Conservation (phyloP, 1,140 invertebrate genomes). For the Colletes gigas region DNA sequence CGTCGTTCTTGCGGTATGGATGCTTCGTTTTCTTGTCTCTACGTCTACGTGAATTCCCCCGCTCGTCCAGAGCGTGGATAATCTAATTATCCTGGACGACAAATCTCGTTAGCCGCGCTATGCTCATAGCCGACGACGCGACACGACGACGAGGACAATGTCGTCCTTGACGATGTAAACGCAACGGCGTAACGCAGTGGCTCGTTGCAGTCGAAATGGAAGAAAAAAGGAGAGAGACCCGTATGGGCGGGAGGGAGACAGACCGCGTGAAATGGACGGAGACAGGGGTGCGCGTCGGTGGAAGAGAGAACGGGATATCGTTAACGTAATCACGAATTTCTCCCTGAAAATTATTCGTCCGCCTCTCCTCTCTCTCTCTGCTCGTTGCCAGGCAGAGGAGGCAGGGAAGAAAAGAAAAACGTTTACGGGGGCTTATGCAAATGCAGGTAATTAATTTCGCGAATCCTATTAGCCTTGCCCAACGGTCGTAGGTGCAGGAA, state of each 20-base stretch:
- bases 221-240: slow-evolving; percentile 14
- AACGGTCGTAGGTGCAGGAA: slow-evolving; percentile 56
- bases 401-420: slow-evolving; percentile 64
- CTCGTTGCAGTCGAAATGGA: slow-evolving; percentile 39
- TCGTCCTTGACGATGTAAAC: slow-evolving; percentile 63
- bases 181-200: slow-evolving; percentile 60
- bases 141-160: slow-evolving; percentile 51
- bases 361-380: slow-evolving; percentile 7
- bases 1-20: slow-evolving; percentile 51
- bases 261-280: background rate
- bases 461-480: slow-evolving; percentile 72
- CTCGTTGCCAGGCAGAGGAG: slow-evolving; percentile 24
- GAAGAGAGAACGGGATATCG: slow-evolving; percentile 51
- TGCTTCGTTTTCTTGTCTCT: slow-evolving; percentile 42
- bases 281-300: background rate
- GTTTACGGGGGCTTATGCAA: slow-evolving; percentile 73
- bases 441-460: slow-evolving; percentile 75
- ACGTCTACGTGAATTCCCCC: slow-evolving; percentile 50
- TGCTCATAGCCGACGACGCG: slow-evolving; percentile 56
- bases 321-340: slow-evolving; percentile 70
- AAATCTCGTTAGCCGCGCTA: slow-evolving; percentile 71
- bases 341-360: slow-evolving; percentile 62
- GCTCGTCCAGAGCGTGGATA: slow-evolving; percentile 64
- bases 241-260: background rate
- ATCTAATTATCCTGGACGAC: slow-evolving; percentile 73